Evolutionary conservation across 1,140 invertebrate species (phyloP).

Genomic region (Druon quercuslanigerum): DNA sequence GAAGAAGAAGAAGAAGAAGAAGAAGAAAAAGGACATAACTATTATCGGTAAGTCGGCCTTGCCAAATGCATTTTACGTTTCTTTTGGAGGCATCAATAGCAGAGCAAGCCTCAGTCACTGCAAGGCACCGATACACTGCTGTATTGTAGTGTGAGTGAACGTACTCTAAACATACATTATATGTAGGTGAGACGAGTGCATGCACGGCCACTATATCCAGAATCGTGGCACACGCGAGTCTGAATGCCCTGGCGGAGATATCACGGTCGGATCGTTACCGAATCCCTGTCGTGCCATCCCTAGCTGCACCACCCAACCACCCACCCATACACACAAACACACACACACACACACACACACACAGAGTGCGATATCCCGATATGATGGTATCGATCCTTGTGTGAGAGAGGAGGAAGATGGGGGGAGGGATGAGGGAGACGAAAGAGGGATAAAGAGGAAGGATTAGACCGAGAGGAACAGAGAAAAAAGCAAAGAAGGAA

Average conservation of each 20-base stretch:
- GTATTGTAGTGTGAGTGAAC: background rate
- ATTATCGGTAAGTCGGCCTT: constrained; percentile 24
- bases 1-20: background rate
- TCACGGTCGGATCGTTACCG: constrained; percentile 70
- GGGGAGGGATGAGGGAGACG: constrained; percentile 33
- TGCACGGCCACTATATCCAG: constrained; percentile 23
- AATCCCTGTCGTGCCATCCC: constrained; percentile 66
- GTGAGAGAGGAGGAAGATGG: constrained; percentile 41
- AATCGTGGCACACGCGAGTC: constrained; percentile 59
- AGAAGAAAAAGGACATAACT: background rate
- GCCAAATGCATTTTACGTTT: constrained; percentile 9
- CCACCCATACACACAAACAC: constrained; percentile 45
- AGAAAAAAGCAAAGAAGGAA: constrained; percentile 34
- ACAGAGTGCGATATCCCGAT: constrained; percentile 57
- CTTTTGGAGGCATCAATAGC: constrained; percentile 19
- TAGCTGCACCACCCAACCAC: constrained; percentile 46
- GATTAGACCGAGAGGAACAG: constrained; percentile 38
- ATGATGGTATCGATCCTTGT: constrained; percentile 63
- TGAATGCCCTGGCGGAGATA: constrained; percentile 67
- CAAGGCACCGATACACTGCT: constrained; percentile 30
- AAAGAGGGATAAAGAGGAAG: constrained; percentile 41
- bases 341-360: constrained; percentile 43
- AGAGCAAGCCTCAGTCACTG: constrained; percentile 15
- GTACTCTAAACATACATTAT: constrained; percentile 30
- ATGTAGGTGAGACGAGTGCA: constrained; percentile 16